Base-by-base conservation (phyloP, 2,113 vertebrate species). In the Stegostoma tigrinum region DNA sequence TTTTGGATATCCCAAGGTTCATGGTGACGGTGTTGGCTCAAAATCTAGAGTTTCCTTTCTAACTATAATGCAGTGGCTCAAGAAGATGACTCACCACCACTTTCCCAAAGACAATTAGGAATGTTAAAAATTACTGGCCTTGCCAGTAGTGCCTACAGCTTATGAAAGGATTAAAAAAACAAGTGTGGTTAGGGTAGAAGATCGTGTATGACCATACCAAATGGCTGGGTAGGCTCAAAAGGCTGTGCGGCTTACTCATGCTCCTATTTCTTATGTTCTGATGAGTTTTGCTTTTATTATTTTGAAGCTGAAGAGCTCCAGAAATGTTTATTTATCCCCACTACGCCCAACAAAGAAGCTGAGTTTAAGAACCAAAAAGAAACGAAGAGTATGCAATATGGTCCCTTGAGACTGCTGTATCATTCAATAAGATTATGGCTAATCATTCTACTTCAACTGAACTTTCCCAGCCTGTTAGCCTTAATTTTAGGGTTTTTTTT, bases 251-350 rank as follows among this genome's bases (percentile, higher is more conserved):
- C 72, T 10, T 12, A 34, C 27, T n/a, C 12, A 27, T n/a, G 10
- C 72, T 34, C 8, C 72, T 75, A n/a, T 75, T 75, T 75, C 30
- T n/a, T 75, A 75, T 12, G 30, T n/a, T 34, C 30, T 75, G 34
- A 75, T 75, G 72, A 75, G 17, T 93, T 64, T 17, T 93, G 90
- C 67, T 67, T 93, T 68, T 61, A 55, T 45, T 70, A 38, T 38
- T 45, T 94, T 70, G 64, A 70, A 45, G 38, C 15, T 94, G 66
- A 34, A 27, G 93, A 94, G 66, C 64, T 94, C 38, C 66, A 70
- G 93, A 94, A 68, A 94, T 94, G 30, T 94, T 94, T 94, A 94
- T 94, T 94, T 94, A 42, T 27, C 24, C 72, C 72, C 30, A 75
- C 72, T 75, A 15, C 42, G 6, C 91, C 93, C 93, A 68, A 42